Base-by-base conservation (phyloP, 2,113 vertebrate genomes). In the Panthera tigris region DNA sequence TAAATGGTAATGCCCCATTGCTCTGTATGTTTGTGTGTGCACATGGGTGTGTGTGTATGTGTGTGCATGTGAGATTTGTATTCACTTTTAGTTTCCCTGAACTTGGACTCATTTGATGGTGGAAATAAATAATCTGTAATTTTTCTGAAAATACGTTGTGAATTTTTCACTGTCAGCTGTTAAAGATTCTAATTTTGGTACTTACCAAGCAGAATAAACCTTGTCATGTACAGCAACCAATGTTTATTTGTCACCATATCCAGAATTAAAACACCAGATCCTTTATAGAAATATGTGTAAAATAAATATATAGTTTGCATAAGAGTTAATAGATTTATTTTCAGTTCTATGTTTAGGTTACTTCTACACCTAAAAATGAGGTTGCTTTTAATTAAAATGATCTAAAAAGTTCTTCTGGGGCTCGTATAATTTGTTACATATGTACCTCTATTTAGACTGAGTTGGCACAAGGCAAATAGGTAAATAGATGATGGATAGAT, bases 181-280 rank as follows among this genome's bases (percentile, higher is more conserved):
- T 69, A 85, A 73, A 52, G 89, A 84, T 89, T 95, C 78, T 88
- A 69, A 92, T 93, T 89, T 80, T 89, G 23, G 1, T 71, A 89
- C 45, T 73, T 65, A 83, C 65, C 29, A 89, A 95, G 68, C 12
- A 71, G 52, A 93, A 80, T 93, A 80, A 85, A 69, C 41, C 14
- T 92, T 79, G 55, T 57, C 12, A 69, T 78, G 18, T 48, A 39
- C 2, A 66, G 27, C 61, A 92, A 39, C 45, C 21, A 57, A 7
- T 86, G 63, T 86, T 52, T 55, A 73, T 41, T 73, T 80, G 65
- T 91, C 41, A 86, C 6, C 63, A 55, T 7, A 65, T 48, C 18
- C 18, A 33, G 80, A 91, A 81, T 71, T 85, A 96, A 84, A 94
- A 65, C 0, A 52, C 23, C 1, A 74, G 29, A 41, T 50, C 36